Percentiles rank a stretch among this genome's conserved stretches.
phyloP scores from a whole-genome alignment of 2,888 invertebrate genomes.

The Dimorphilus gyrociliatus region DNA sequence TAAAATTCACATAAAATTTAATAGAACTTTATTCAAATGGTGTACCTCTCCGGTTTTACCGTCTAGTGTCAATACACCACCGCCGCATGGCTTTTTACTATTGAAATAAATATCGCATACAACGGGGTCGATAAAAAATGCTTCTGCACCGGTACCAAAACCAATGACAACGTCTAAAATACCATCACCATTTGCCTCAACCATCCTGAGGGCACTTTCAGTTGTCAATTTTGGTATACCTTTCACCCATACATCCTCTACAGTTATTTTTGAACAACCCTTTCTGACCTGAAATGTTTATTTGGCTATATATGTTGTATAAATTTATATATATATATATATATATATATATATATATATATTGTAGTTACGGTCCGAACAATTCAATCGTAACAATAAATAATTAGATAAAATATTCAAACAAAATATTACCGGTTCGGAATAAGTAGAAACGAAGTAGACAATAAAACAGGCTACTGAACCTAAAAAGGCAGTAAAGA shows the following conservation, averaged over 20 bases:
- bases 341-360: no score
- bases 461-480: slow-evolving; percentile 5
- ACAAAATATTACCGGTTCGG: not conserved
- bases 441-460: slow-evolving; percentile 5
- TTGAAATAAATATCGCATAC: slow-evolving; percentile 51
- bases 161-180: slow-evolving; percentile 56
- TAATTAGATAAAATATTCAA: slow-evolving; percentile 3
- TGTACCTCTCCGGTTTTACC: slow-evolving; percentile 53
- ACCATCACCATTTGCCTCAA: slow-evolving; percentile 55
- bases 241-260: slow-evolving; percentile 50
- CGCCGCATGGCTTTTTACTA: slow-evolving; percentile 50
- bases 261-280: slow-evolving; percentile 47
- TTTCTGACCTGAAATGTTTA: no score
- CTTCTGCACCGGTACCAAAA: slow-evolving; percentile 52
- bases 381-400: slow-evolving; percentile 3
- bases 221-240: slow-evolving; percentile 53
- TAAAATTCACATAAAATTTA: no score
- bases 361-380: not conserved
- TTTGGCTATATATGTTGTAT: no score
- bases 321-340: no score
- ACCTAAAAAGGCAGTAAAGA: slow-evolving; percentile 3
- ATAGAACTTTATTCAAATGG: no score
- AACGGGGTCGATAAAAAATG: slow-evolving; percentile 38
- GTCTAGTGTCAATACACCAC: slow-evolving; percentile 58
- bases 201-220: slow-evolving; percentile 53